Evolutionary conservation across 2,113 vertebrate species (phyloP), one percentile per base, ranked within the genome.

Genomic region (Brachirus orientalis): DNA sequence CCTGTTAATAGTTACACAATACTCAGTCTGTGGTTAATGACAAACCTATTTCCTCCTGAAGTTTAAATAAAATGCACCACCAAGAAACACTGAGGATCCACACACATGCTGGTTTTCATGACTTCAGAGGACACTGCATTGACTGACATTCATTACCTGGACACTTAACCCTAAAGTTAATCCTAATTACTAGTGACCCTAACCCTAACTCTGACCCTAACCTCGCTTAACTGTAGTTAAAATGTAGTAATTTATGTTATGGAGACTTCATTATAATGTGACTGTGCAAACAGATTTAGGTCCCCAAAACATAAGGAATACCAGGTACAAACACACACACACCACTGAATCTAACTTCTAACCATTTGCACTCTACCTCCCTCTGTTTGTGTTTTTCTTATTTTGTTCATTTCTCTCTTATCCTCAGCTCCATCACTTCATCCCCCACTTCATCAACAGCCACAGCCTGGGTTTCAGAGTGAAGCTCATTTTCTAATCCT

Each of bases 401-500:
- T 85, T 7, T 44, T 41, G 18, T 69, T 71, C 28, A 8, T 52
- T 20, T 53, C n/a, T 37, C 20, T 63, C 40, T 36, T 47, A 41
- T 56, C 22, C 47, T 68, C 41, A 51, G 43, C 48, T 22, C n/a
- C 20, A 17, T 18, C 50, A 20, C 18, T 46, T 13, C 33, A 1
- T 43, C 45, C 22, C 22, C 5, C 22, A 3, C 28, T 28, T 28
- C 28, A 28, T 28, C 28, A 28, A 4, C 28, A 28, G 14, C 40
- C 65, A 28, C 19, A 36, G 56, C 10, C 58, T 36, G 54, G 38
- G 38, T 36, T 62, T 62, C 65, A 61, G 61, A 55, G 62, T 28
- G 50, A 80, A 72, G 54, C 68, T 45, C 22, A 11, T 38, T 60
- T 28, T 80, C 75, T 88, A 88, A 89, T 90, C 85, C 83, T 18